Percentiles rank a stretch among this genome's conserved stretches.
phyloP scores from a whole-genome alignment of 2,888 invertebrate species.

The Tiliacea aurago region DNA sequence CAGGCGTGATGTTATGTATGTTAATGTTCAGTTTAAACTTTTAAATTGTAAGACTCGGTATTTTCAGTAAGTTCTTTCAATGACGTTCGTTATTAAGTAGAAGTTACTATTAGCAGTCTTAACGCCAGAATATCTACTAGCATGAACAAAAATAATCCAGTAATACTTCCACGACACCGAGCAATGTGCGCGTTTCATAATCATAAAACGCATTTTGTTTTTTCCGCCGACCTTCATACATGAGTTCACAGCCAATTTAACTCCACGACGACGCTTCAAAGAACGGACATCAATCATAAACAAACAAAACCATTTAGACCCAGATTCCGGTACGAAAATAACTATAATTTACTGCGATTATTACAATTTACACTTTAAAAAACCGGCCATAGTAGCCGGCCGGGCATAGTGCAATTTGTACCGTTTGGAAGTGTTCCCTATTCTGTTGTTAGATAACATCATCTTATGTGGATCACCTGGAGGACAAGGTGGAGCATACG shows the following conservation, averaged over 20 bases:
- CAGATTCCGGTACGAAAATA: conserved; percentile 38
- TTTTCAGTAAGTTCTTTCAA: neutral
- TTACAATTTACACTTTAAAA: neutral
- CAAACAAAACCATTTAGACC: conserved; percentile 20
- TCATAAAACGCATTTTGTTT: conserved; percentile 32
- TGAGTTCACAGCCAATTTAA: conserved; percentile 35
- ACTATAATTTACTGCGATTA: neutral
- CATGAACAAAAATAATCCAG: neutral
- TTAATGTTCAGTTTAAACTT: neutral
- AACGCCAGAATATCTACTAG: neutral
- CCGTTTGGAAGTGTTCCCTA: neutral
- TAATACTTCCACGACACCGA: neutral
- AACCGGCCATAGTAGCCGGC: no score
- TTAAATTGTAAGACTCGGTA: no score
- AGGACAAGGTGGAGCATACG: no score
- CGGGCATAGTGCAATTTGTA: neutral
- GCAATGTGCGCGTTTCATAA: conserved; percentile 12
- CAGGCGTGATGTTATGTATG: no score
- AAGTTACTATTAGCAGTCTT: neutral
- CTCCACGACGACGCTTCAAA: conserved; percentile 25
- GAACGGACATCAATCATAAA: conserved; percentile 49
- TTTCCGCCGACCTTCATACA: conserved; percentile 27
- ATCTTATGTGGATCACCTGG: no score
- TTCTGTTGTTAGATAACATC: neutral
- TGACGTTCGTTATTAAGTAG: neutral